These are phyloP conservation scores for Micromys minutus DNA, from an alignment of 2,113 vertebrate genomes.

Conservation along the genomic window DNA sequence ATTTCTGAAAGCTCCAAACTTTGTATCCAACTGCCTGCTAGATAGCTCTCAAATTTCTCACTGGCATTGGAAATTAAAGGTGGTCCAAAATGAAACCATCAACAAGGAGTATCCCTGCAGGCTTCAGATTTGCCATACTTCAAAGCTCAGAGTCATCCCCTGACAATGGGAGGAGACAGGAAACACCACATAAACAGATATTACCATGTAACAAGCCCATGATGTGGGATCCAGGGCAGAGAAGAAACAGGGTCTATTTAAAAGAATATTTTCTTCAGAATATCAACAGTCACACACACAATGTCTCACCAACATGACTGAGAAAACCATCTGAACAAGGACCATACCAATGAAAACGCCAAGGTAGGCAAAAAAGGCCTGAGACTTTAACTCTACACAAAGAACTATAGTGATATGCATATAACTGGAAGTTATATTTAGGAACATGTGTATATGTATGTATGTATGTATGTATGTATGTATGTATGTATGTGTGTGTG, in stretches of 20 bases:
- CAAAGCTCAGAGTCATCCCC: background rate
- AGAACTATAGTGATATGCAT: background rate
- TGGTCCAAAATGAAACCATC: background rate
- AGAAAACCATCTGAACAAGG: background rate
- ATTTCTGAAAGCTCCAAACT: background rate
- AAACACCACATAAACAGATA: background rate
- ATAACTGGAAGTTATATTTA: background rate
- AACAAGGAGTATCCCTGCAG: background rate
- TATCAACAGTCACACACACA: background rate
- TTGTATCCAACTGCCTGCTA: background rate
- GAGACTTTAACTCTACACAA: background rate
- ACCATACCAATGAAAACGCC: background rate
- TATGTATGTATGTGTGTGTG: too few species aligned
- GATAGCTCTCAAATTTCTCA: background rate
- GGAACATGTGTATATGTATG: background rate
- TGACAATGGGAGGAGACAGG: background rate
- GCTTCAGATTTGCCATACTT: background rate
- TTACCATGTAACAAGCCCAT: rapidly evolving
- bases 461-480: too few species aligned
- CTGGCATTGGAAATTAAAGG: background rate
- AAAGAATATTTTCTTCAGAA: background rate
- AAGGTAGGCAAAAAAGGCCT: background rate
- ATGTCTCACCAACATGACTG: too few species aligned
- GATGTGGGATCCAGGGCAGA: background rate
- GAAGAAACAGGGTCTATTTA: background rate